Percentiles rank a stretch among this genome's conserved stretches.
Evolutionary conservation across 2,797 vertebrate genomes (phyloP).

Genomic region (Denticeps clupeoides): DNA sequence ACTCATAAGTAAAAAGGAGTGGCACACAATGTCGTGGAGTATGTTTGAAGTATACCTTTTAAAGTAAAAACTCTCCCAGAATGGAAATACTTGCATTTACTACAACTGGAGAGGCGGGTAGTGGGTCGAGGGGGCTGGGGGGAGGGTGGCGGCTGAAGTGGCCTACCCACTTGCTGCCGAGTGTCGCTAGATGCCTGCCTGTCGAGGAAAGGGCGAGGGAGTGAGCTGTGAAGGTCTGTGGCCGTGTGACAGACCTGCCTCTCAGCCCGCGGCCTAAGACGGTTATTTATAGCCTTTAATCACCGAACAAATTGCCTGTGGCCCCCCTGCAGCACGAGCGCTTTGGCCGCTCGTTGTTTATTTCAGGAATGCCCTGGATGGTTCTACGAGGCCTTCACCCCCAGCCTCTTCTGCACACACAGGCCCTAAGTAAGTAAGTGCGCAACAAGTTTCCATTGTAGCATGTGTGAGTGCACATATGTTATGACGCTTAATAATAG

Average conservation of each 20-base stretch:
- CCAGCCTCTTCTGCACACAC: not conserved
- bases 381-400: slow-evolving; percentile 7
- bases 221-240: slow-evolving; percentile 34
- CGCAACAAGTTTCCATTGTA: not conserved
- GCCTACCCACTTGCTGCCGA: slow-evolving; percentile 45
- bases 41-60: slow-evolving; percentile 5
- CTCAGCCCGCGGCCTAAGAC: slow-evolving; percentile 35
- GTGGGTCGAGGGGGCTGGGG: slow-evolving; percentile 29
- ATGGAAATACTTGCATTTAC: no score
- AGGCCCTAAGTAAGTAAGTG: not conserved
- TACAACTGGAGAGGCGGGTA: slow-evolving; percentile 12
- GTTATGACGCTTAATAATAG: no score
- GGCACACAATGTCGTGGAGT: slow-evolving; percentile 5
- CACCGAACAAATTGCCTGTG: slow-evolving; percentile 61
- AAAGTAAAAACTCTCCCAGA: no score
- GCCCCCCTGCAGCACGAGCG: slow-evolving; percentile 53
- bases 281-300: slow-evolving; percentile 67
- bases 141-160: slow-evolving; percentile 17
- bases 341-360: slow-evolving; percentile 51
- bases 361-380: slow-evolving; percentile 34
- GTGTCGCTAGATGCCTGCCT: slow-evolving; percentile 49
- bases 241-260: slow-evolving; percentile 23
- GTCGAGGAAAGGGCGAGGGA: slow-evolving; percentile 34
- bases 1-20: no score
- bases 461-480: not conserved